phyloP scores from a whole-genome alignment of 1,140 invertebrate species.

The Brachionus rotundiformis region DNA sequence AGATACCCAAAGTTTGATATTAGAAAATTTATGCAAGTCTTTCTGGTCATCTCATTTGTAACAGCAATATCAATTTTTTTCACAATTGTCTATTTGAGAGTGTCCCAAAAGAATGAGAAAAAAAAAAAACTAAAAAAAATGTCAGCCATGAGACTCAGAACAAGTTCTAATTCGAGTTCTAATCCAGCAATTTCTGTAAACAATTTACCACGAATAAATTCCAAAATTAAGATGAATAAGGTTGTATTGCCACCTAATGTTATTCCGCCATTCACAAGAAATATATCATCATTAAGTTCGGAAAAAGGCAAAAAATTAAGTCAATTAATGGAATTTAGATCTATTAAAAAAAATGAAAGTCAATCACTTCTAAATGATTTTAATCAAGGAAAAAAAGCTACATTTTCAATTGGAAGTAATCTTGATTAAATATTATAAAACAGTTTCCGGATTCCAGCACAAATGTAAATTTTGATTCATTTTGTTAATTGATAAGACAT shows the following conservation, averaged over 20 bases:
- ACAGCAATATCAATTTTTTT: constrained; percentile 43
- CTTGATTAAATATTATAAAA: constrained; percentile 32
- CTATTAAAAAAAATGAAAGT: neutral
- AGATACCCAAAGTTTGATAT: constrained; percentile 22
- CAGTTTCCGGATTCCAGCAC: constrained; percentile 71
- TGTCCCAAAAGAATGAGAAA: neutral
- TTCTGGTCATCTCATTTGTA: neutral
- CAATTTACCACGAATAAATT: constrained; percentile 38
- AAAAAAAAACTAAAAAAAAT: constrained; percentile 35
- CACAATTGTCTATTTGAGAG: constrained; percentile 19
- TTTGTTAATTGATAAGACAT: constrained; percentile 68
- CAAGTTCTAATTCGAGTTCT: constrained; percentile 16
- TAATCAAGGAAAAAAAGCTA: neutral
- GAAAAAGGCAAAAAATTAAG: constrained; percentile 11
- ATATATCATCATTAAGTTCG: neutral
- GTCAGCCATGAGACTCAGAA: neutral
- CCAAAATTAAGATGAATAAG: neutral
- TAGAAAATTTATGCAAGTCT: constrained; percentile 19
- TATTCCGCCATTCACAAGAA: constrained; percentile 11
- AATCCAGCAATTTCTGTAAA: neutral
- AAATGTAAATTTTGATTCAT: constrained; percentile 69
- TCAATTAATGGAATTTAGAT: constrained; percentile 4
- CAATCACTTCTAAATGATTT: neutral
- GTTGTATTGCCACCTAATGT: constrained; percentile 21
- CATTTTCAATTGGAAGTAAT: constrained; percentile 36